Percentiles rank a stretch among this genome's conserved stretches.
phyloP scores from a whole-genome alignment of 2,113 vertebrate genomes.

The Burhinus oedicnemus region DNA sequence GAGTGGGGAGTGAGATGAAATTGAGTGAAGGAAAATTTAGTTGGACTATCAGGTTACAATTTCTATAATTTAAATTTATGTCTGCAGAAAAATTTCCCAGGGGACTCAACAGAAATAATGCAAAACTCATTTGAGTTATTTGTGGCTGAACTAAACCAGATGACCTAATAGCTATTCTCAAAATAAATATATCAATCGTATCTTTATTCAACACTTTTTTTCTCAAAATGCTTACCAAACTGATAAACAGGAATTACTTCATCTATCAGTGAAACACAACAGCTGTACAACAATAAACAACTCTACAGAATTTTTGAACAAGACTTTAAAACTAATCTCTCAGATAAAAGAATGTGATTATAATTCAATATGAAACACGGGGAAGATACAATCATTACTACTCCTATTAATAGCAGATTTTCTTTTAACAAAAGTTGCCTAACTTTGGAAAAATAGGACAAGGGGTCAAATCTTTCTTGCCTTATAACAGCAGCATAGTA shows the following conservation, averaged over 20 bases:
- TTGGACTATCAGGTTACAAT: slow-evolving; percentile 23
- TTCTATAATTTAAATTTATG: slow-evolving; percentile 52
- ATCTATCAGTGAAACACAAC: not conserved
- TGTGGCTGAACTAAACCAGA: slow-evolving; percentile 20
- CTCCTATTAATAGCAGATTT: not conserved
- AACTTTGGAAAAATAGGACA: not conserved
- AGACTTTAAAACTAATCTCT: not conserved
- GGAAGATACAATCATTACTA: not conserved
- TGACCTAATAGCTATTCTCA: slow-evolving; percentile 38
- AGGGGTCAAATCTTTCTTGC: not conserved
- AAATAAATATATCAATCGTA: not conserved
- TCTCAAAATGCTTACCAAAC: not conserved
- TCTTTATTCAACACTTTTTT: not conserved
- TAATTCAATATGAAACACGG: not conserved
- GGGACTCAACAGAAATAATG: not conserved
- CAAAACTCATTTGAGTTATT: slow-evolving; percentile 45
- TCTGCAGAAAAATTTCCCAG: slow-evolving; percentile 7
- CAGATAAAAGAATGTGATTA: not conserved
- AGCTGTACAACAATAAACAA: not conserved
- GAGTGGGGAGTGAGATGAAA: not conserved
- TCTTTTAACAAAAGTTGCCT: not conserved
- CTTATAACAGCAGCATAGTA: not conserved
- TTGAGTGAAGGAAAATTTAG: slow-evolving; percentile 44
- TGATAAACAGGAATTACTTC: not conserved
- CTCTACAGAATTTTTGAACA: not conserved